phyloP scores from a whole-genome alignment of 2,888 invertebrate species.

The Drosophila planitibia region DNA sequence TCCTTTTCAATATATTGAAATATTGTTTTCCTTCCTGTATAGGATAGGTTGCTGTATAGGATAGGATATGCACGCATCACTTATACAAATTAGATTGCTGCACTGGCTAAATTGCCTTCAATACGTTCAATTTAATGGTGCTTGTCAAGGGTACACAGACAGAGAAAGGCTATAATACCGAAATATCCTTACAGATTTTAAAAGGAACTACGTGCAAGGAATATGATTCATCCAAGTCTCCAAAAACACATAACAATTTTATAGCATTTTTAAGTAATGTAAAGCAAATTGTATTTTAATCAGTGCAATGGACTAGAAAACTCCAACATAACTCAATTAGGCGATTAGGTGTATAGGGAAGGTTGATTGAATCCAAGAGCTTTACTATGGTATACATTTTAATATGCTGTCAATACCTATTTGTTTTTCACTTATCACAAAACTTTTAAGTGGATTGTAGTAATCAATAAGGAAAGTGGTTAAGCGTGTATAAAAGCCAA shows the following conservation, averaged over 20 bases:
- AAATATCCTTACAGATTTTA: too few relatives aligned
- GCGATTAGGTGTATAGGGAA: neutral
- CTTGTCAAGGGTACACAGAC: too few relatives aligned
- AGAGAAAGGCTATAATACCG: too few relatives aligned
- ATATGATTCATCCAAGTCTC: too few relatives aligned
- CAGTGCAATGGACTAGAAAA: neutral
- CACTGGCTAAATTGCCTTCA: neutral
- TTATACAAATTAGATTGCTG: neutral
- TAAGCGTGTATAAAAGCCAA: neutral
- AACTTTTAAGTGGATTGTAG: neutral
- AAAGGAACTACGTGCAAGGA: neutral
- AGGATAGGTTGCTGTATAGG: constrained; percentile 8
- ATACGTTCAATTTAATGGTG: neutral
- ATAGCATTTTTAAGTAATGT: too few relatives aligned
- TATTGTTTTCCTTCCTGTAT: too few relatives aligned
- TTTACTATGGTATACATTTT: neutral
- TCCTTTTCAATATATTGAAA: too few relatives aligned
- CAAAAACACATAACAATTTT: too few relatives aligned
- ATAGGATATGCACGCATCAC: neutral
- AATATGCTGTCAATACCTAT: neutral
- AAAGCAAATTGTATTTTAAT: neutral
- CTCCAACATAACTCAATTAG: neutral
- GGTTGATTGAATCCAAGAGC: neutral
- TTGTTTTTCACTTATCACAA: neutral
- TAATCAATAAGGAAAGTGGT: neutral